Evolutionary conservation across 2,888 invertebrate species (phyloP), one percentile per base, ranked within the genome.

Genomic region (Drosophila prostipennis): DNA sequence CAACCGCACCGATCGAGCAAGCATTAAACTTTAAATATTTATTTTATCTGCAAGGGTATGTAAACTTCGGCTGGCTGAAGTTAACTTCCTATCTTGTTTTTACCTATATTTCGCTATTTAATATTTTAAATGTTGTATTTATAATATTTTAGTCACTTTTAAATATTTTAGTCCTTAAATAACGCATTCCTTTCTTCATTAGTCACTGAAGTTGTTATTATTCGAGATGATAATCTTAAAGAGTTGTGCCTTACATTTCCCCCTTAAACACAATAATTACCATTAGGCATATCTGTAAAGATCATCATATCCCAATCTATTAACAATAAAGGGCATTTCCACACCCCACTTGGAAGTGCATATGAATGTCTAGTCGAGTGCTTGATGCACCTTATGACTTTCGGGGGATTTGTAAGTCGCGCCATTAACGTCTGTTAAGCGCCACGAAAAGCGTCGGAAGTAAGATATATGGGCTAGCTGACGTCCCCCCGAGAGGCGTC

Each of bases 381-480:
- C 46, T 34, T 8, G 63, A 48, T 34, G 46, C 39, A 48, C 39
- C 46, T 40, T 32, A 34, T 29, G 23, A 16, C 14, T 48, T 61
- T 61, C n/a, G 14, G 5, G 49, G 70, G 68, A 58, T 45, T 61
- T 58, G 57, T 37, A 40, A 40, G 72, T 73, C 74, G 67, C 72
- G 58, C 57, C 72, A 58, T 58, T 67, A 53, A 49, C 59, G 76
- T 64, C 64, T 72, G 54, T 51, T 64, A 51, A 63, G 72, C 68
- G 64, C 64, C 63, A 29, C 72, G 59, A 56, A 67, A 70, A 69
- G 48, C 84, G 84, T 78, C 87, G 81, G 84, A 78, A 70, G 56
- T 69, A 69, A 79, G 85, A 77, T 69, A 79, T 61, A 58, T 73
- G 63, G 63, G 48, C 63, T 55, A 68, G 80, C 64, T 65, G 61